Evolutionary conservation across 2,113 vertebrate species (phyloP).

Genomic region (Leptodactylus fuscus): DNA sequence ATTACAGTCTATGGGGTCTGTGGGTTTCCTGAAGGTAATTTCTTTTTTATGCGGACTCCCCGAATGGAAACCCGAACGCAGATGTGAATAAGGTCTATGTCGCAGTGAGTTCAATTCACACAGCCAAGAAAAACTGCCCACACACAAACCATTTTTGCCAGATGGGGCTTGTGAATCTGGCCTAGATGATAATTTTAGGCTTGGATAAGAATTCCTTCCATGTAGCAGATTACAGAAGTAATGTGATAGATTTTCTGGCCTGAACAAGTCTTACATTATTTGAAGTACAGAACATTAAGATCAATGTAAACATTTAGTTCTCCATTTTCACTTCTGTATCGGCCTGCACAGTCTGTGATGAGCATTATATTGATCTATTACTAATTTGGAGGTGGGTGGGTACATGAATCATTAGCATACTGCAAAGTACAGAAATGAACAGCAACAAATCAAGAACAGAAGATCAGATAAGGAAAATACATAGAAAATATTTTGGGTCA

Average conservation of each 20-base stretch:
- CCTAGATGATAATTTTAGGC: no score
- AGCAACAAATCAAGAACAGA: background rate
- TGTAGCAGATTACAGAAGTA: background rate
- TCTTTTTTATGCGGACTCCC: no score
- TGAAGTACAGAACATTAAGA: background rate
- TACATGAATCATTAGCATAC: background rate
- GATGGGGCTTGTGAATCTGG: no score
- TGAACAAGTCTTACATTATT: background rate
- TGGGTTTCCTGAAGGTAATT: no score
- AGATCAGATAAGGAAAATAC: background rate
- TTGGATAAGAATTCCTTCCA: no score
- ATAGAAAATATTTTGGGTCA: background rate
- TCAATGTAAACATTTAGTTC: background rate
- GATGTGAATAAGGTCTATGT: no score
- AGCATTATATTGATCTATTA: background rate
- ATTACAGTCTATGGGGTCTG: no score
- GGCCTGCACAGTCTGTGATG: background rate
- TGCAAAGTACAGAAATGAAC: background rate
- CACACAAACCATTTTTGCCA: no score
- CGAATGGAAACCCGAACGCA: no score
- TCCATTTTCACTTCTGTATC: background rate
- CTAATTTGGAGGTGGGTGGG: background rate
- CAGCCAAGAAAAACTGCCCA: no score
- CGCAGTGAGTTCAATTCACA: no score
- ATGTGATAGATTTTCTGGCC: background rate